Evolutionary conservation across 2,797 vertebrate species (phyloP), one percentile per base, ranked within the genome.

Genomic region (Sternarchorhynchus goeldii): DNA sequence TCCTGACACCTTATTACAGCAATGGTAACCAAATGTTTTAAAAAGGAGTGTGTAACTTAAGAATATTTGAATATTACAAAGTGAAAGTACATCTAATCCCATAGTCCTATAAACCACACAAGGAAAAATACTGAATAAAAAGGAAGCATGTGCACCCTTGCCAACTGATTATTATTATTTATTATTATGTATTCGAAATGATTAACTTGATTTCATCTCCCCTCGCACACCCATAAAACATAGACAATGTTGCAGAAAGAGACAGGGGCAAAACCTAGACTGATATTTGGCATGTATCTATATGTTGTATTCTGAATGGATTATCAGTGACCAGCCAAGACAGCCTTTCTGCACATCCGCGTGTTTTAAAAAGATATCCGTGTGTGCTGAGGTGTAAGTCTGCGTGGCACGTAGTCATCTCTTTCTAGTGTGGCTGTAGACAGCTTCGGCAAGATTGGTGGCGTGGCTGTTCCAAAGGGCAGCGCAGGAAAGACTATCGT

Each of bases 401-500:
- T 59, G 74, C 5, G 86, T 56, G 64, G 86, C 67, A 77, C 4
- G 6, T 36, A 7, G 17, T 36, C 31, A 36, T 36, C 16, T 3
- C 29, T 57, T 57, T 57, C 8, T 8, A n/a, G 6, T 7, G 4
- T 20, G 17, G 1, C 8, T 50, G 45, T 50, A 57, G 20, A 65
- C 59, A 75, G 77, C 78, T 68, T 79, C 14, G 4, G 14, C 53
- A n/a, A 76, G 53, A 50, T 70, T 68, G 57, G n/a, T 25, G 58
- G 8, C 18, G 18, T 84, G 88, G 85, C 90, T 90, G 90, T 91
- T 91, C 91, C 84, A 87, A 91, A 58, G 57, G 57, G n/a, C 57
- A 25, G 57, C 56, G 59, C 29, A 6, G 8, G 14, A 63, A n/a
- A 55, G 57, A 34, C 84, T 87, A 6, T 20, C 2, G 6, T 6